Evolutionary conservation across 2,113 vertebrate genomes (phyloP).

Genomic region (Ptyas mucosa): DNA sequence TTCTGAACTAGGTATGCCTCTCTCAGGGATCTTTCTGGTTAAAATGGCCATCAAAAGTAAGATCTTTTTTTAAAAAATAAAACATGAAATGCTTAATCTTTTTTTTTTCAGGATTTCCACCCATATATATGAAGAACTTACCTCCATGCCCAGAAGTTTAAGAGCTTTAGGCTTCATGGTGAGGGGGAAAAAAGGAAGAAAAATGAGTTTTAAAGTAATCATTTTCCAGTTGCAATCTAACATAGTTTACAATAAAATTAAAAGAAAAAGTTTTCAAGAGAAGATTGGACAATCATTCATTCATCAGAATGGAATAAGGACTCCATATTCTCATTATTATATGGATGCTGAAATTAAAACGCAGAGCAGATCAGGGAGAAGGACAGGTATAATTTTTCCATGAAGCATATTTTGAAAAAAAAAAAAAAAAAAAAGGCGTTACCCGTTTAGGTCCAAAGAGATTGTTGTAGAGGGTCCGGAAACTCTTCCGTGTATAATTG

Average conservation of each 20-base stretch:
- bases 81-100: background rate
- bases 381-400: background rate
- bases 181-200: constrained; percentile 46
- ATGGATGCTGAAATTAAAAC: background rate
- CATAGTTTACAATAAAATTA: background rate
- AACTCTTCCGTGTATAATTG: constrained; percentile 93
- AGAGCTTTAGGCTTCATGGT: constrained; percentile 89
- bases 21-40: background rate
- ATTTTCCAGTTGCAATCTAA: background rate
- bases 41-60: background rate
- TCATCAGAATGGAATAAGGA: background rate
- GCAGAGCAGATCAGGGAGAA: background rate
- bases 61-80: background rate
- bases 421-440: constrained; percentile 29
- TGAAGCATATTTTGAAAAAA: background rate
- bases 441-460: constrained; percentile 97
- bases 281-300: background rate
- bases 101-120: background rate
- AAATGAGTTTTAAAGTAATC: background rate
- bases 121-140: constrained; percentile 57
- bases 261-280: background rate
- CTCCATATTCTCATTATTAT: background rate
- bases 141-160: constrained; percentile 97
- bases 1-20: background rate
- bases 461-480: constrained; percentile 94